These are phyloP conservation scores for Perizoma affinitatum DNA, from an alignment of 2,888 invertebrate species.

Conservation along the genomic window DNA sequence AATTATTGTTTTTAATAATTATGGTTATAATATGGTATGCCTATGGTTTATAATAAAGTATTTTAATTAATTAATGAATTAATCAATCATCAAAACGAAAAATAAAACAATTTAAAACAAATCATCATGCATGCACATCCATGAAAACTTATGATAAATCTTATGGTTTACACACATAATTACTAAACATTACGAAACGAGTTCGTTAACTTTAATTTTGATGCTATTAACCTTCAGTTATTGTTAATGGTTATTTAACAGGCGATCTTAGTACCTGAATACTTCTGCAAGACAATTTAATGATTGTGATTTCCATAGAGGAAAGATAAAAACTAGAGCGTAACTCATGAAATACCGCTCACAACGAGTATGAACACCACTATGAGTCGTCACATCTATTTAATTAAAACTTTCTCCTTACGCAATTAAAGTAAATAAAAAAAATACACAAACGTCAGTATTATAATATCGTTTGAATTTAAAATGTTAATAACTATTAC, in stretches of 20 bases:
- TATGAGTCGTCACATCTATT: too few species aligned
- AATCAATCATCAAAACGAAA: neutral
- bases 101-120: neutral
- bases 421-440: too few species aligned
- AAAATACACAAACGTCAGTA: too few species aligned
- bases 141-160: constrained; percentile 7
- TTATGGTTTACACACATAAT: constrained; percentile 12
- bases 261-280: constrained; percentile 33
- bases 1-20: too few species aligned
- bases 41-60: too few species aligned
- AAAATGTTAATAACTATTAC: too few species aligned
- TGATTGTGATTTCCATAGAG: constrained; percentile 7
- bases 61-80: too few species aligned
- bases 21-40: too few species aligned
- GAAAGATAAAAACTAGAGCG: neutral
- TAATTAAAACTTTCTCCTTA: too few species aligned
- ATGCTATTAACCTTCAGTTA: constrained; percentile 52
- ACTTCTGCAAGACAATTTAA: constrained; percentile 32
- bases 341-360: neutral
- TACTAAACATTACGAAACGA: constrained; percentile 42
- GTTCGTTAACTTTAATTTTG: constrained; percentile 46
- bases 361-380: neutral
- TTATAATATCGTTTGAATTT: too few species aligned
- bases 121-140: constrained; percentile 1
- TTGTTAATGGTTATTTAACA: constrained; percentile 39